Evolutionary conservation across 2,888 invertebrate species (phyloP).

Genomic region (Seladonia tumulorum): DNA sequence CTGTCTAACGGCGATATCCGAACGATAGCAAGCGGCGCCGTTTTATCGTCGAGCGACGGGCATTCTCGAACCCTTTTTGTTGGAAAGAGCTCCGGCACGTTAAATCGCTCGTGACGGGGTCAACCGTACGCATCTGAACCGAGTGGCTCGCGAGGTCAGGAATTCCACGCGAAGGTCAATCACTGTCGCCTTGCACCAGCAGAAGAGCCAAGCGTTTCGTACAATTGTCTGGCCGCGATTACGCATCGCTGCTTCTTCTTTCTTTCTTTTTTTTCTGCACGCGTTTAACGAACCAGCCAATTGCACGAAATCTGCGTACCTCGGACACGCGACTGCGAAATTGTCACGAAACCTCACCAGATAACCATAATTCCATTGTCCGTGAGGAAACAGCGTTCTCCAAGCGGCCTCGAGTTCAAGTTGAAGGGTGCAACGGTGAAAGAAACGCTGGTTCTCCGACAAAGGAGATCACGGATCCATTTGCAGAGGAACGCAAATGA

Average conservation of each 20-base stretch:
- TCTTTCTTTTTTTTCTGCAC: not conserved
- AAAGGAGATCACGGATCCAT: slow-evolving; percentile 27
- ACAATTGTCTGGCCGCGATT: slow-evolving; percentile 42
- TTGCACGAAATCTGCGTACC: not conserved
- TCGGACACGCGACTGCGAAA: slow-evolving; percentile 10
- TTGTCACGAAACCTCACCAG: not conserved
- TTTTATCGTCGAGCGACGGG: slow-evolving; percentile 22
- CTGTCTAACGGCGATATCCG: slow-evolving; percentile 2
- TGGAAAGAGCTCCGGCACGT: slow-evolving; percentile 30
- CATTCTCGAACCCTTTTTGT: slow-evolving; percentile 39
- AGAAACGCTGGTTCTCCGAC: not conserved
- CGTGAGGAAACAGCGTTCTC: not conserved
- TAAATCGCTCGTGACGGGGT: slow-evolving; percentile 63
- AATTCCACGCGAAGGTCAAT: slow-evolving; percentile 71
- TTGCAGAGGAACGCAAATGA: slow-evolving; percentile 59
- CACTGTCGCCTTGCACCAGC: slow-evolving; percentile 64
- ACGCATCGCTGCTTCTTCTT: not conserved
- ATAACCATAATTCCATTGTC: not conserved
- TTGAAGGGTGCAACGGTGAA: not conserved
- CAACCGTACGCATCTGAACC: slow-evolving; percentile 59
- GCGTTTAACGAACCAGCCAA: not conserved
- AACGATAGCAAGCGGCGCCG: not conserved
- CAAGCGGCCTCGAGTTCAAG: not conserved
- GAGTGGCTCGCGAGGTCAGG: slow-evolving; percentile 58
- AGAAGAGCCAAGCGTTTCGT: slow-evolving; percentile 58